Evolutionary conservation across 2,888 invertebrate species (phyloP).

Genomic region (Volucella inanis): DNA sequence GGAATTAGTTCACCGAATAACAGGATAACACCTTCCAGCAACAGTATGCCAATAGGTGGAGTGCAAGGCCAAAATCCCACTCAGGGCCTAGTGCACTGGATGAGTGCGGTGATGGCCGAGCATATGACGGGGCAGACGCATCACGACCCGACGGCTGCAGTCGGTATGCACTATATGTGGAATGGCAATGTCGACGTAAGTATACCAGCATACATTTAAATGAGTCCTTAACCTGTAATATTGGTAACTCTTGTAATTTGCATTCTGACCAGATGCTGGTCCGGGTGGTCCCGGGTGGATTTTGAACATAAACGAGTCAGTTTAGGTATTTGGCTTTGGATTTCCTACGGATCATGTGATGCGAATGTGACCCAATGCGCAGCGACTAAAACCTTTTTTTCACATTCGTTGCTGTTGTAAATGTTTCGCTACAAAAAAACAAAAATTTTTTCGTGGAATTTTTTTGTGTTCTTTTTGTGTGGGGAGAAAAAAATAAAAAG

Average conservation of each 20-base stretch:
- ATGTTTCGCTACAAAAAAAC: slow-evolving; percentile 22
- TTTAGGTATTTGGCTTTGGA: slow-evolving; percentile 9
- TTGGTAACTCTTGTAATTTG: neutral
- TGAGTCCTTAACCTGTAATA: neutral
- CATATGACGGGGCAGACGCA: slow-evolving; percentile 93
- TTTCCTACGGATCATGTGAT: slow-evolving; percentile 44
- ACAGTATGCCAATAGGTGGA: slow-evolving; percentile 82
- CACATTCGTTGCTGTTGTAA: slow-evolving; percentile 2
- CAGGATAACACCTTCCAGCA: slow-evolving; percentile 71
- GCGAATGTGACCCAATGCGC: slow-evolving; percentile 66
- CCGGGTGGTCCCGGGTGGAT: neutral
- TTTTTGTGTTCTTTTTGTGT: slow-evolving; percentile 36
- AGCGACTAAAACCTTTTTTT: slow-evolving; percentile 53
- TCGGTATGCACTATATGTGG: slow-evolving; percentile 84
- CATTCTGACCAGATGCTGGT: neutral
- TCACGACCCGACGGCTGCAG: slow-evolving; percentile 84
- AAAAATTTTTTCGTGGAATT: slow-evolving; percentile 46
- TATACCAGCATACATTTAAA: slow-evolving; percentile 62
- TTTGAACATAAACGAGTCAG: neutral
- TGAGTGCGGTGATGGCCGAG: slow-evolving; percentile 96
- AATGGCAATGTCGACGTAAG: slow-evolving; percentile 83
- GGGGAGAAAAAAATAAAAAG: slow-evolving; percentile 18
- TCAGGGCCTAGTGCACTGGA: slow-evolving; percentile 96
- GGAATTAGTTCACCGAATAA: slow-evolving; percentile 68
- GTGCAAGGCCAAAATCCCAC: slow-evolving; percentile 87